These are phyloP conservation scores for Anniella stebbinsi DNA, from an alignment of 2,797 vertebrate species.

Conservation along the genomic window DNA sequence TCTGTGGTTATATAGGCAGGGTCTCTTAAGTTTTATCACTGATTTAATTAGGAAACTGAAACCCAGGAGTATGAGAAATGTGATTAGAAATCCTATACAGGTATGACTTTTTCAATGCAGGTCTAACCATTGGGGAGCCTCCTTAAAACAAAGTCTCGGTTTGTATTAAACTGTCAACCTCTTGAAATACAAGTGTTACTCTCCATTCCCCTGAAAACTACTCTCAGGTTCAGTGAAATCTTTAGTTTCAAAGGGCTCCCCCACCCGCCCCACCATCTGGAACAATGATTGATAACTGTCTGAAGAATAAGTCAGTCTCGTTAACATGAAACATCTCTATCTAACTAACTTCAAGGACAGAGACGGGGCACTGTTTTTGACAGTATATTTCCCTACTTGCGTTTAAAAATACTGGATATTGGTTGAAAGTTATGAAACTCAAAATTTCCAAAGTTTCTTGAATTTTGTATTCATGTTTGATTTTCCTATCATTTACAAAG, in stretches of 20 bases:
- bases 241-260: constrained; percentile 25
- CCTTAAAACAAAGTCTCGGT: constrained; percentile 56
- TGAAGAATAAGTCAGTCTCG: neutral
- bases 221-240: constrained; percentile 41
- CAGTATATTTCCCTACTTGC: neutral
- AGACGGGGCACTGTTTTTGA: neutral
- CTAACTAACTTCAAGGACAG: constrained; percentile 7
- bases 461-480: neutral
- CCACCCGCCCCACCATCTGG: constrained; percentile 20
- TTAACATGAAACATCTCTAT: neutral
- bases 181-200: constrained; percentile 57
- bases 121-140: constrained; percentile 52
- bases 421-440: neutral
- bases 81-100: constrained; percentile 54
- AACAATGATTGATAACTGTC: constrained; percentile 44
- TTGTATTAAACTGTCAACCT: constrained; percentile 49
- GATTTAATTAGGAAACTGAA: constrained; percentile 60
- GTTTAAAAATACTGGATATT: neutral
- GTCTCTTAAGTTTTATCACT: constrained; percentile 38
- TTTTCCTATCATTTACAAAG: neutral
- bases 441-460: neutral
- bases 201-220: constrained; percentile 45
- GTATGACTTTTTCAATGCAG: constrained; percentile 60
- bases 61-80: constrained; percentile 22
- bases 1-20: constrained; percentile 43